These are phyloP conservation scores for Hydraecia micacea DNA, from an alignment of 2,888 invertebrate species.

Conservation along the genomic window DNA sequence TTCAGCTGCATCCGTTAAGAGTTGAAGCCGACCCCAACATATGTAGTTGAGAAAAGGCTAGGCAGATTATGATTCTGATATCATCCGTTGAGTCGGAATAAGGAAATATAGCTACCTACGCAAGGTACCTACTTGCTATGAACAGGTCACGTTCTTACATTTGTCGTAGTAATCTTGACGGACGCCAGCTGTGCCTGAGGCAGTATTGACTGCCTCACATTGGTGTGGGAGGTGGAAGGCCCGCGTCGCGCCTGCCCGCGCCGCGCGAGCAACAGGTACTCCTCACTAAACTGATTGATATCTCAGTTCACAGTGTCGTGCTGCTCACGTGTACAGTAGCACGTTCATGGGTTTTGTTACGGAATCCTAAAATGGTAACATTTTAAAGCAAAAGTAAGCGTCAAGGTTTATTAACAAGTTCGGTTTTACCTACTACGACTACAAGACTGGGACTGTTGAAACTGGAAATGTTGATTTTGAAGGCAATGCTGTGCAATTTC, in stretches of 20 bases:
- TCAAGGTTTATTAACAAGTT: no score
- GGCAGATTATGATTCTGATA: background rate
- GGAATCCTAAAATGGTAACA: no score
- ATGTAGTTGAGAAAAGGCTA: background rate
- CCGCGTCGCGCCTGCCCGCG: background rate
- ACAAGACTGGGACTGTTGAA: no score
- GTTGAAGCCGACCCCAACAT: background rate
- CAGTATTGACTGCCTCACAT: no score
- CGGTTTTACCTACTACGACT: no score
- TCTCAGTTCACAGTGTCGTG: background rate
- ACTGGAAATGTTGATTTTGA: no score
- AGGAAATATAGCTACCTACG: background rate
- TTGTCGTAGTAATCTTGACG: background rate
- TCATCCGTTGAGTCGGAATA: background rate
- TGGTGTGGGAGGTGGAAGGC: background rate
- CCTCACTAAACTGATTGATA: background rate
- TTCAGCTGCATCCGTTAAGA: background rate
- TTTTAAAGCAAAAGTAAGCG: no score
- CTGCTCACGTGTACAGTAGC: no score
- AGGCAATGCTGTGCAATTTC: no score
- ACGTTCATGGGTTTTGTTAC: no score
- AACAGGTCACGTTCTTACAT: background rate
- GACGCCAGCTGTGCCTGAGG: background rate
- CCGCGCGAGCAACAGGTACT: background rate
- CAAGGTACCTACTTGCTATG: background rate